A percentile compares a stretch with the other conserved stretches of the same genome.
phyloP scores from a whole-genome alignment of 2,113 vertebrate species.

The Otocyon megalotis region DNA sequence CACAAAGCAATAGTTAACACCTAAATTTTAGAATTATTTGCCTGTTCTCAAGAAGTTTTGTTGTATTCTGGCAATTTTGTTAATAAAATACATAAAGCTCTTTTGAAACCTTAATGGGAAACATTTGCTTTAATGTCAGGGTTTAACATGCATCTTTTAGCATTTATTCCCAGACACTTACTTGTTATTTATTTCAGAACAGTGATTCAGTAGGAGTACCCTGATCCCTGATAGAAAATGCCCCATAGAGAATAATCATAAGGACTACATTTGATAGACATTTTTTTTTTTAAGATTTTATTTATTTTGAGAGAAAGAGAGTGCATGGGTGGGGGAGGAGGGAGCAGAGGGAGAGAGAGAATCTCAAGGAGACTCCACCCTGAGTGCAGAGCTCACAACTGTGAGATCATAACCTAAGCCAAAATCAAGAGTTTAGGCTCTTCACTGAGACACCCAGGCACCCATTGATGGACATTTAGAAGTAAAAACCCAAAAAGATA shows the following conservation, averaged over 20 bases:
- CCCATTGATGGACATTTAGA: not conserved
- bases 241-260: not conserved
- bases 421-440: not conserved
- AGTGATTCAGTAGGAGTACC: not conserved
- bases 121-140: slow-evolving; percentile 1
- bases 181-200: not conserved
- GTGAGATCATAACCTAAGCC: not conserved
- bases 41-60: not conserved
- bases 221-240: not conserved
- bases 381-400: not conserved
- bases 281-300: not conserved
- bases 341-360: not conserved
- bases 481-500: not conserved
- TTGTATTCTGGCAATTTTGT: not conserved
- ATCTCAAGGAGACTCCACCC: not conserved
- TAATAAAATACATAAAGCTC: slow-evolving; percentile 13
- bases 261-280: not conserved
- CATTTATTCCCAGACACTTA: slow-evolving; percentile 6
- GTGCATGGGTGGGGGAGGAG: not conserved
- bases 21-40: slow-evolving; percentile 16
- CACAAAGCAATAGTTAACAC: not conserved
- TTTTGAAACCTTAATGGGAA: slow-evolving; percentile 23
- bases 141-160: not conserved
- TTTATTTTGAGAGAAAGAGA: not conserved
- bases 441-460: not conserved